Evolutionary conservation across 2,888 invertebrate genomes (phyloP).

Genomic region (Diaperis boleti): DNA sequence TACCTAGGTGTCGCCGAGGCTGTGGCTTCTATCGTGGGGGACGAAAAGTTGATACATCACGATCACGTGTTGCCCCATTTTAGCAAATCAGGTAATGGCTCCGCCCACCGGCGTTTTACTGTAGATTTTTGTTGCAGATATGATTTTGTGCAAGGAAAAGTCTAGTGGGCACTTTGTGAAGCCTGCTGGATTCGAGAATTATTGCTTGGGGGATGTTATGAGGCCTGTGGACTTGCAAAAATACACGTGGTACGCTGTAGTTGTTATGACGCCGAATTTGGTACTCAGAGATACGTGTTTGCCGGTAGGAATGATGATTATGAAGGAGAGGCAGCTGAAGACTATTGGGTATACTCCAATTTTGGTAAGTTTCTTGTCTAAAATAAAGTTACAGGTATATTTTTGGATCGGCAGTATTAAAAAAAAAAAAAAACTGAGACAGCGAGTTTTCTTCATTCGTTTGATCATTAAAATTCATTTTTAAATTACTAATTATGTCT

Average conservation of each 20-base stretch:
- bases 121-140: slow-evolving; percentile 55
- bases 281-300: slow-evolving; percentile 68
- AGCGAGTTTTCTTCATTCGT: no score
- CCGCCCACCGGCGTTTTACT: slow-evolving; percentile 11
- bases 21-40: slow-evolving; percentile 67
- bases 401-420: no score
- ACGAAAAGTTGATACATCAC: slow-evolving; percentile 66
- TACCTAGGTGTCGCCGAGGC: slow-evolving; percentile 71
- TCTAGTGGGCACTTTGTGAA: slow-evolving; percentile 68
- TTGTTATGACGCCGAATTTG: slow-evolving; percentile 74
- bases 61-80: slow-evolving; percentile 79
- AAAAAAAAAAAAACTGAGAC: no score
- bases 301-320: slow-evolving; percentile 71
- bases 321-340: slow-evolving; percentile 75
- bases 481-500: no score
- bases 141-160: slow-evolving; percentile 64
- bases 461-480: no score
- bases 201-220: slow-evolving; percentile 68
- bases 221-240: slow-evolving; percentile 49
- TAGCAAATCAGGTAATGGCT: slow-evolving; percentile 70
- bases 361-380: slow-evolving; percentile 71
- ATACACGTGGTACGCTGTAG: slow-evolving; percentile 70
- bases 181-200: slow-evolving; percentile 66
- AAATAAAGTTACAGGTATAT: no score
- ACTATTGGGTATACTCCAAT: slow-evolving; percentile 72